Evolutionary conservation across 2,113 vertebrate genomes (phyloP).

Genomic region (Actenoides hombroni): DNA sequence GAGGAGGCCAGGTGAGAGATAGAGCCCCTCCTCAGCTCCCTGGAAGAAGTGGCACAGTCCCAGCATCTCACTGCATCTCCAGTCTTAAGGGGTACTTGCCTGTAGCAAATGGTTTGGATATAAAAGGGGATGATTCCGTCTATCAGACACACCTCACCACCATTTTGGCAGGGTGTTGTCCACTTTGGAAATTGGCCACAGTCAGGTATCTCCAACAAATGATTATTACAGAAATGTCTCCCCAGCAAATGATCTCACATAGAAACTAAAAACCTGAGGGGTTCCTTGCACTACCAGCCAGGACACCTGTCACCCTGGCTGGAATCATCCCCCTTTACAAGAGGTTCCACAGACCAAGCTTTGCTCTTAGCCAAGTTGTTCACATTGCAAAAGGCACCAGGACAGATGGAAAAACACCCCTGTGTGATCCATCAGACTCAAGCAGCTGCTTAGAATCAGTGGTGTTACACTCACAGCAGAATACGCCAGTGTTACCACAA

Average conservation of each 20-base stretch:
- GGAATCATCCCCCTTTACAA: neutral
- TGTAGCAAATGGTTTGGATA: neutral
- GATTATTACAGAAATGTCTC: neutral
- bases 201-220: neutral
- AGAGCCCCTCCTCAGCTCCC: neutral
- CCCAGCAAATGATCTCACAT: neutral
- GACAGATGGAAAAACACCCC: neutral
- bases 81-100: neutral
- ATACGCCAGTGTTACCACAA: accelerated
- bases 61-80: neutral
- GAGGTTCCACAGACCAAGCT: neutral
- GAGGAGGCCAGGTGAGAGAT: neutral
- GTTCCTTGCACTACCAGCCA: neutral
- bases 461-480: neutral
- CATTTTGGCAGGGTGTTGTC: neutral
- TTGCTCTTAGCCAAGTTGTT: neutral
- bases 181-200: neutral
- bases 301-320: neutral
- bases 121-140: neutral
- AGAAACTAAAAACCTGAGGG: neutral
- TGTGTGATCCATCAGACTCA: neutral
- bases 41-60: neutral
- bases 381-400: neutral
- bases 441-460: neutral
- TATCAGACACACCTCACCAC: neutral